Percentiles rank a stretch among this genome's conserved stretches.
These are phyloP conservation scores for Drosophila basisetae DNA, from an alignment of 2,888 invertebrate genomes.

Conservation along the genomic window DNA sequence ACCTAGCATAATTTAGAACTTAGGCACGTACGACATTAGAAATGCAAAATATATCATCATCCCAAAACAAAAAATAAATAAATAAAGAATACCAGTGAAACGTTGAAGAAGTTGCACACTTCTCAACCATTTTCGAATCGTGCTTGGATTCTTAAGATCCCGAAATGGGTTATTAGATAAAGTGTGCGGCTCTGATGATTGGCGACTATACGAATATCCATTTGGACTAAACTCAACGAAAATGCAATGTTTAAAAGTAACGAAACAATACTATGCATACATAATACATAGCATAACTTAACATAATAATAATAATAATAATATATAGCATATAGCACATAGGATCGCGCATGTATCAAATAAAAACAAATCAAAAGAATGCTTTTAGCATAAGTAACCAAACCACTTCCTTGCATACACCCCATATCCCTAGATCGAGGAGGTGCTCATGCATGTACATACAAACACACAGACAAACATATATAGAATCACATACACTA, in stretches of 20 bases:
- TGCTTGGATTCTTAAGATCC: conserved; percentile 35
- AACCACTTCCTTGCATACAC: conserved; percentile 64
- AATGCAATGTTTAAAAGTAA: conserved; percentile 44
- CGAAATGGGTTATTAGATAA: conserved; percentile 13
- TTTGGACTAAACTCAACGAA: conserved; percentile 73
- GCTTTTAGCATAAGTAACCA: conserved; percentile 71
- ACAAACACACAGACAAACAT: conserved; percentile 37
- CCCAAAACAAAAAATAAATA: conserved; percentile 32
- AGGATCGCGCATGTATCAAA: conserved; percentile 77
- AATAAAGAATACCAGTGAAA: conserved; percentile 46
- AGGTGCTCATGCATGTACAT: conserved; percentile 72
- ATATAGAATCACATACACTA: conserved; percentile 25
- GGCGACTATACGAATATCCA: conserved; percentile 36
- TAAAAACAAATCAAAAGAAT: conserved; percentile 69
- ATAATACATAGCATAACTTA: conserved; percentile 17
- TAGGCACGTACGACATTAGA: conserved; percentile 77
- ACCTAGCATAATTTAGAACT: conserved; percentile 72
- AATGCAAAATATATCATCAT: conserved; percentile 74
- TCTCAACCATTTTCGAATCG: conserved; percentile 28
- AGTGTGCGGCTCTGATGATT: conserved; percentile 27
- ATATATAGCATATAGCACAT: conserved; percentile 69
- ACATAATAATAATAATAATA: conserved; percentile 18
- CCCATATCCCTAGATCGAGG: conserved; percentile 23
- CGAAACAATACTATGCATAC: conserved; percentile 41
- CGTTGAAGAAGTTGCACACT: conserved; percentile 34